These are phyloP conservation scores for Lagopus muta DNA, from an alignment of 2,113 vertebrate genomes.

Conservation along the genomic window DNA sequence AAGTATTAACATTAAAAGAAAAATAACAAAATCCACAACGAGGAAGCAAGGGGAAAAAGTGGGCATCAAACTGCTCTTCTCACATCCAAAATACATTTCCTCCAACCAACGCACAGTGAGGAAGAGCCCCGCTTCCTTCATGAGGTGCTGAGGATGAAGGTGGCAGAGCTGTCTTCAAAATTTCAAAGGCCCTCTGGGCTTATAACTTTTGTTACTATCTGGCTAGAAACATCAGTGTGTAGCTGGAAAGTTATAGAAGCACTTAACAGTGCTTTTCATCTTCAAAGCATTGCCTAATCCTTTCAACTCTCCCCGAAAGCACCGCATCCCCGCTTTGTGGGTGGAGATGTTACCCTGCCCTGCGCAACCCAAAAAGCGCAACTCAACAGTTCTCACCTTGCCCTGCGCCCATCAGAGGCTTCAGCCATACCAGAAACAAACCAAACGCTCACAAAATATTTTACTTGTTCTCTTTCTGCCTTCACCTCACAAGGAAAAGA, in stretches of 20 bases:
- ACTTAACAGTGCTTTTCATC: slow-evolving; percentile 49
- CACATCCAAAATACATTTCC: not conserved
- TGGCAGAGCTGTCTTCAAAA: slow-evolving; percentile 18
- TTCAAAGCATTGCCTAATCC: slow-evolving; percentile 47
- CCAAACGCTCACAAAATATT: not conserved
- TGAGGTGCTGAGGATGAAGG: not conserved
- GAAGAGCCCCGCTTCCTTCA: not conserved
- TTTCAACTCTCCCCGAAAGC: slow-evolving; percentile 36
- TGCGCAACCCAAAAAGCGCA: not conserved
- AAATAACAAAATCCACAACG: not conserved
- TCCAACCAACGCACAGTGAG: not conserved
- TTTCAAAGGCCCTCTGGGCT: slow-evolving; percentile 13
- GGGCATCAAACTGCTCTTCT: not conserved
- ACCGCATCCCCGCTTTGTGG: not conserved
- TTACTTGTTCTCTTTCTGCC: not conserved
- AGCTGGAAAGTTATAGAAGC: not conserved
- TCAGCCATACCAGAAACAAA: not conserved
- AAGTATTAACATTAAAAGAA: not conserved
- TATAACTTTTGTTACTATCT: slow-evolving; percentile 26
- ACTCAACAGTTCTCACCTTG: not conserved
- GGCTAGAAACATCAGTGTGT: not conserved
- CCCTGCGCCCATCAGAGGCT: not conserved
- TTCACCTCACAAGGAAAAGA: not conserved
- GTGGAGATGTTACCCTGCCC: not conserved
- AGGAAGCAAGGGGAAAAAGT: not conserved